These are phyloP conservation scores for Psettodes erumei DNA, from an alignment of 2,113 vertebrate genomes.

Conservation along the genomic window DNA sequence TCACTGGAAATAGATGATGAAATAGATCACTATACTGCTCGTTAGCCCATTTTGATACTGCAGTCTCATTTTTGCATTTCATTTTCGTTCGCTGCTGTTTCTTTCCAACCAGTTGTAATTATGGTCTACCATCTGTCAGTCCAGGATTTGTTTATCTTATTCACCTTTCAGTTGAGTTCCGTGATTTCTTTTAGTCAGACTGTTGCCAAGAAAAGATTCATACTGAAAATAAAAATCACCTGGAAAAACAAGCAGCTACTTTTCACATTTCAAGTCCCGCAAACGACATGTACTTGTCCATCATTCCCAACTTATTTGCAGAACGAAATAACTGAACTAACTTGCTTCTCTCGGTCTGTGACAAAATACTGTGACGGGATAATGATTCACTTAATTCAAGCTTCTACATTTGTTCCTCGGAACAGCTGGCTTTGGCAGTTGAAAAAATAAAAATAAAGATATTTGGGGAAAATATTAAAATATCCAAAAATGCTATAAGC, in stretches of 20 bases:
- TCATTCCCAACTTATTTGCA: neutral
- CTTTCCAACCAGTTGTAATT: slow-evolving; percentile 23
- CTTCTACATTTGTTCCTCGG: neutral
- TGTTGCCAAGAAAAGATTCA: neutral
- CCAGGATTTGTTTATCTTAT: slow-evolving; percentile 10
- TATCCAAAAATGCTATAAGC: too few relatives aligned
- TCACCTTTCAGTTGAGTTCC: slow-evolving; percentile 32
- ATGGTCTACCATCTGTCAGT: slow-evolving; percentile 32
- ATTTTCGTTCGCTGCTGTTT: slow-evolving; percentile 9
- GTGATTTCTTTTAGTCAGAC: neutral
- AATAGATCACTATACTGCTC: slow-evolving; percentile 24
- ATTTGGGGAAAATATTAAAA: neutral
- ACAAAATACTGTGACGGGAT: slow-evolving; percentile 8
- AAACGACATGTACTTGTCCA: neutral
- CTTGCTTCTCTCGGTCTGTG: neutral
- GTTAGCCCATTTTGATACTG: slow-evolving; percentile 22
- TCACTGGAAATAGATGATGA: neutral
- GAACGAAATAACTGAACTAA: too few relatives aligned
- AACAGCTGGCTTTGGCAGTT: neutral
- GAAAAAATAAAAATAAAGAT: too few relatives aligned
- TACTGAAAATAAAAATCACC: neutral
- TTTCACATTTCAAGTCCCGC: neutral
- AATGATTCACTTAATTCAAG: slow-evolving; percentile 10
- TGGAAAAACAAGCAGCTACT: neutral
- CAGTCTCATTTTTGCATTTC: neutral